Evolutionary conservation across 2,797 vertebrate genomes (phyloP).

Genomic region (Nyctalus aviator): DNA sequence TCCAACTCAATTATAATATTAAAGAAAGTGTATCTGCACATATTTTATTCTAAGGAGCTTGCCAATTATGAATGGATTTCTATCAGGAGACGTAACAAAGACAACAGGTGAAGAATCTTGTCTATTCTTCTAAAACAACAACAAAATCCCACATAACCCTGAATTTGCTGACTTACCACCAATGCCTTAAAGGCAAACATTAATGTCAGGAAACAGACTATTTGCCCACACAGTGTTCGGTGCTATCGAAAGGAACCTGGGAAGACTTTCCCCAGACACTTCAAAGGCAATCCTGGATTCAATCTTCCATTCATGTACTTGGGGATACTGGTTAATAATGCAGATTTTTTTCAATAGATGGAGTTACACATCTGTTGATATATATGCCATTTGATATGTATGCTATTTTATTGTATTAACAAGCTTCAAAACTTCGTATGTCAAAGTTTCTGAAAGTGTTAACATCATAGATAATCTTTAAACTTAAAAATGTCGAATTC

Average conservation of each 20-base stretch:
- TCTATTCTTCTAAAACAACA: not conserved
- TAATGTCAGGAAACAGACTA: not conserved
- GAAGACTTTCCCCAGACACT: not conserved
- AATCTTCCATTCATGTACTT: not conserved
- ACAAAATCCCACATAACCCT: not conserved
- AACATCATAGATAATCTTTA: too few relatives aligned
- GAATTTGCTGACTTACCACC: not conserved
- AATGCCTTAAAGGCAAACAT: not conserved
- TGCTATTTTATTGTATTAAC: too few relatives aligned
- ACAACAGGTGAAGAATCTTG: conserved; percentile 20
- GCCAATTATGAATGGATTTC: not conserved
- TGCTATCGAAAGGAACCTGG: not conserved
- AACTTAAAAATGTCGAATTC: too few relatives aligned
- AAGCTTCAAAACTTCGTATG: too few relatives aligned
- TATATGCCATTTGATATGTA: too few relatives aligned
- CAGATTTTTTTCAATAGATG: too few relatives aligned
- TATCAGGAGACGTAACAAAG: not conserved
- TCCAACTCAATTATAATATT: not conserved
- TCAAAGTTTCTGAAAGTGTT: too few relatives aligned
- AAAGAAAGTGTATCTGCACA: not conserved
- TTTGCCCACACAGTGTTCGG: not conserved
- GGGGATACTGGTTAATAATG: too few relatives aligned
- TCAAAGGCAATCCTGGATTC: not conserved
- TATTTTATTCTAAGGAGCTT: not conserved
- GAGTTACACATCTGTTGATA: too few relatives aligned